Base-by-base conservation (phyloP, 2,113 vertebrate species). In the Mesocricetus auratus region DNA sequence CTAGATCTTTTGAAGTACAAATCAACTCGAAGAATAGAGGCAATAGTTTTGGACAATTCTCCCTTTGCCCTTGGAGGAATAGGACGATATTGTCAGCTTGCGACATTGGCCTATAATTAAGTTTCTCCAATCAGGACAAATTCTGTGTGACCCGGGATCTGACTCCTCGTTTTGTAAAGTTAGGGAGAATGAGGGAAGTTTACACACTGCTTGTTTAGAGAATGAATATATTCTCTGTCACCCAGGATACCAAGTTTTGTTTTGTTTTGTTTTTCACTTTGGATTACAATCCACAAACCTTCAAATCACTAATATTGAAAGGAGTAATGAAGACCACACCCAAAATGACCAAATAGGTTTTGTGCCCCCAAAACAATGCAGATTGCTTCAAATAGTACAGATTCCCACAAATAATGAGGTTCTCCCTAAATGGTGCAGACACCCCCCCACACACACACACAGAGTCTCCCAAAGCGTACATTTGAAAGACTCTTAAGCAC, bases 81-180 rank as follows among this genome's bases (percentile, higher is more conserved):
- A 45, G 81, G 24, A 87, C 16, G 22, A 64, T 56, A 39, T 53
- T n/a, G 75, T 74, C 87, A 86, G 13, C 36, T 58, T 73, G 82
- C 81, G 11, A 89, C 81, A 71, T 39, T 92, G 69, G 31, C 3
- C 89, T 95, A 50, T 94, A 90, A 96, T 94, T 94, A 82, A 36
- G n/a, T 39, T 98, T 94, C 94, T 97, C 97, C 91, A 89, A 98
- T 97, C 31, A 93, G 42, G 10, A 94, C 83, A 73, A 0, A 31
- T 95, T 97, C 89, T 90, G 3, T 77, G 69, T 3, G 85, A 91
- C 85, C 78, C 75, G 96, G 66, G 58, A 39, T 36, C 95, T 95
- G 78, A 24, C 64, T 64, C 33, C 3, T 36, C 69, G 79, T 95
- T 74, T 96, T 82, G 85, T 78, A 75, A 87, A 9, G 77, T 56